phyloP scores from a whole-genome alignment of 2,797 vertebrate species.

The Macrochelys suwanniensis region DNA sequence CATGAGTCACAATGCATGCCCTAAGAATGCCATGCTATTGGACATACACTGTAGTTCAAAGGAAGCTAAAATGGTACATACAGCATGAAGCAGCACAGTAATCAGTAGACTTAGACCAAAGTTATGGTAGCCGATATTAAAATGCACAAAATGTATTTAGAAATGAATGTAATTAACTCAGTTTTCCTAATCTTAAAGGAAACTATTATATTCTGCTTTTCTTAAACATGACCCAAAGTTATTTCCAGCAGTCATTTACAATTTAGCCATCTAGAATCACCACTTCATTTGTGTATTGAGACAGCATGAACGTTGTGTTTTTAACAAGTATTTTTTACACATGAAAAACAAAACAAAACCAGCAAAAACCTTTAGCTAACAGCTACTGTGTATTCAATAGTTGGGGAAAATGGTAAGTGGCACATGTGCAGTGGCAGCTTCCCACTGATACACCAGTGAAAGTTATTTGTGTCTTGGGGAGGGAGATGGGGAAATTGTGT shows the following conservation, averaged over 20 bases:
- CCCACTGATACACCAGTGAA: not conserved
- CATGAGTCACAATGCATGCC: not conserved
- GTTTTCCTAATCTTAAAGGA: not conserved
- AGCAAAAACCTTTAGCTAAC: not conserved
- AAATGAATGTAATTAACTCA: not conserved
- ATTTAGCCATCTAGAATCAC: not conserved
- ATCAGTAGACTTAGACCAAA: not conserved
- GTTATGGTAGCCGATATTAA: not conserved
- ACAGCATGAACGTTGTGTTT: not conserved
- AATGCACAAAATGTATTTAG: fast-evolving
- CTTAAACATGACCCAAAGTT: not conserved
- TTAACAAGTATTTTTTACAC: not conserved
- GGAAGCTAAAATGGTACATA: not conserved
- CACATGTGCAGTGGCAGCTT: not conserved
- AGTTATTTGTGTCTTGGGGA: not conserved
- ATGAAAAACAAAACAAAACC: not conserved
- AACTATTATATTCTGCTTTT: not conserved
- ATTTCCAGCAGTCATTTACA: slow-evolving; percentile 1
- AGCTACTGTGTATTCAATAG: not conserved
- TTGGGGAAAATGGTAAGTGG: not conserved
- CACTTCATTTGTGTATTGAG: not conserved
- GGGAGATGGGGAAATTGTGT: not conserved
- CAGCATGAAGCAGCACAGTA: slow-evolving; percentile 36
- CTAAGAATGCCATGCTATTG: not conserved
- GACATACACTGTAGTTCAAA: not conserved